Evolutionary conservation across 2,113 vertebrate species (phyloP).

Genomic region (Pseudorasbora parva): DNA sequence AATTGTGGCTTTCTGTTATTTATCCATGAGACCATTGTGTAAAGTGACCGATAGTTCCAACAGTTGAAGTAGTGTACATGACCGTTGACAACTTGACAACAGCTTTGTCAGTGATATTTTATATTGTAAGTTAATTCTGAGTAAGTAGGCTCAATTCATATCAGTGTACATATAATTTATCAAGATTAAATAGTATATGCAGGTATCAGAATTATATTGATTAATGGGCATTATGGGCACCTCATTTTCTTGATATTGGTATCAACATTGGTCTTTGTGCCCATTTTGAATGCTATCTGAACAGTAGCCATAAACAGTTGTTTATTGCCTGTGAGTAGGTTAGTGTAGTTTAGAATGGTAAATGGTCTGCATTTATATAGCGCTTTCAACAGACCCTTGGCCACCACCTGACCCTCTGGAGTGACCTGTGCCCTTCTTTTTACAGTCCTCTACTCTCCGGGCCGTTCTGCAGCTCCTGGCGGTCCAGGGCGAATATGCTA

Average conservation of each 20-base stretch:
- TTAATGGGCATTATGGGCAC: background rate
- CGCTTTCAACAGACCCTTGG: too few species aligned
- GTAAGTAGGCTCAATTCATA: background rate
- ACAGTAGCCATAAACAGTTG: background rate
- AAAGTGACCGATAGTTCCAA: background rate
- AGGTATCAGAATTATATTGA: background rate
- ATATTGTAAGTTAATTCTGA: background rate
- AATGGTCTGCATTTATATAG: too few species aligned
- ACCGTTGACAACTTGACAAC: background rate
- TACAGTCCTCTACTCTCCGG: conserved; percentile 32
- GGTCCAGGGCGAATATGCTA: conserved; percentile 47
- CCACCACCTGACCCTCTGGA: background rate
- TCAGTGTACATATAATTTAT: background rate
- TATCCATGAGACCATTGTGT: background rate
- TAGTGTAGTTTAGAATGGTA: too few species aligned
- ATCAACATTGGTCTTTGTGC: background rate
- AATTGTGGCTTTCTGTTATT: background rate
- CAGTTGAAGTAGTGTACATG: too few species aligned
- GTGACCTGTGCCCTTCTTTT: conserved; percentile 38
- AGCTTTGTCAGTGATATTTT: background rate
- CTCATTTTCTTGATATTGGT: background rate
- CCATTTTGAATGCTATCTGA: background rate
- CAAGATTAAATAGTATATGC: background rate
- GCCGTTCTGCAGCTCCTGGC: conserved; percentile 50
- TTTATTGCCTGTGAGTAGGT: background rate